These are phyloP conservation scores for Labeo catla DNA, from an alignment of 2,113 vertebrate species.

Conservation along the genomic window DNA sequence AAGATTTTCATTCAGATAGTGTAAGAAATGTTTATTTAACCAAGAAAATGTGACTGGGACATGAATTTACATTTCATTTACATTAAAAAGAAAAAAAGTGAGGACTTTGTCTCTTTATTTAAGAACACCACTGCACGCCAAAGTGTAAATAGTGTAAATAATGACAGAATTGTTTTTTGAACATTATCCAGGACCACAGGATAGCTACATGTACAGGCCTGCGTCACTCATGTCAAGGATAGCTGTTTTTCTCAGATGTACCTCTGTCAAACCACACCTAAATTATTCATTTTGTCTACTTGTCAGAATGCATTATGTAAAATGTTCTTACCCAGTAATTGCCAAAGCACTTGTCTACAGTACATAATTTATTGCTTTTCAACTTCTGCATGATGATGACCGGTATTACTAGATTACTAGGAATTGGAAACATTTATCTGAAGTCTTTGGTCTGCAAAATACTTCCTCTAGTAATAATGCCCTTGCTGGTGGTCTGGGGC, in stretches of 20 bases:
- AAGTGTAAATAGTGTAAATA: too few species aligned
- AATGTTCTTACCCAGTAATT: conserved; percentile 6
- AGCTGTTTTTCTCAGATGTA: neutral
- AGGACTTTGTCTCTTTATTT: too few species aligned
- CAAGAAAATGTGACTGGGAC: too few species aligned
- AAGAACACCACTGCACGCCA: too few species aligned
- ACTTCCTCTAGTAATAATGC: neutral
- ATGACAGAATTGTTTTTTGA: neutral
- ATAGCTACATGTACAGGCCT: neutral
- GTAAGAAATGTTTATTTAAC: too few species aligned
- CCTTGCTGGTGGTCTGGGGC: neutral
- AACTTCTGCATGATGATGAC: neutral
- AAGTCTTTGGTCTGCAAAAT: neutral
- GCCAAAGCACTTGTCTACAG: conserved; percentile 7
- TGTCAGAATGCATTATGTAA: conserved; percentile 32
- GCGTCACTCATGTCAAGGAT: neutral
- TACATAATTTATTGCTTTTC: conserved; percentile 6
- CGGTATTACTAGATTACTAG: neutral
- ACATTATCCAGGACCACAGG: neutral
- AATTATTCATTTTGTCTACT: neutral
- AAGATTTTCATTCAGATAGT: too few species aligned
- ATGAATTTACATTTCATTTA: too few species aligned
- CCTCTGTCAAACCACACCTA: conserved; percentile 14
- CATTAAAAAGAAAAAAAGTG: too few species aligned
- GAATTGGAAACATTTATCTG: neutral